phyloP scores from a whole-genome alignment of 2,888 invertebrate genomes.

The Archaeoteleia sp. region DNA sequence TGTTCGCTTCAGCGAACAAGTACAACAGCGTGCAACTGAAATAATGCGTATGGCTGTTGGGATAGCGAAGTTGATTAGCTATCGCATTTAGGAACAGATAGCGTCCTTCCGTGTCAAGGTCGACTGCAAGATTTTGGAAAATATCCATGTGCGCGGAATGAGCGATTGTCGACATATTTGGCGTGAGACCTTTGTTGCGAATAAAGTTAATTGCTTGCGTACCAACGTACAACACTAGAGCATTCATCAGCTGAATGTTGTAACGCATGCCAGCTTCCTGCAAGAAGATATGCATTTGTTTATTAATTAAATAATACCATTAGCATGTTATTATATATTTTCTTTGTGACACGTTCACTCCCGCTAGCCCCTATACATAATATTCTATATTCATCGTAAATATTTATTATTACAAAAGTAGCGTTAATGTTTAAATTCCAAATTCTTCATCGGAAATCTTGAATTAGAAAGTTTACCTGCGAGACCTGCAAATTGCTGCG shows the following conservation, averaged over 20 bases:
- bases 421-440: too few species aligned
- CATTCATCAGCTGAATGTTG: constrained; percentile 97
- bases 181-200: constrained; percentile 91
- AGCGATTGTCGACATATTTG: constrained; percentile 98
- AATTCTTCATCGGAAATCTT: too few species aligned
- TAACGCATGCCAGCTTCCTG: constrained; percentile 94
- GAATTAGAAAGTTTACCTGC: constrained; percentile 76
- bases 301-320: too few species aligned
- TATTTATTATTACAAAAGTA: constrained; percentile 4
- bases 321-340: too few species aligned
- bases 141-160: constrained; percentile 99
- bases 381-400: too few species aligned
- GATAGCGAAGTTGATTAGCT: constrained; percentile 98
- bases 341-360: too few species aligned
- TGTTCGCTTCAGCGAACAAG: constrained; percentile 97
- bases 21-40: constrained; percentile 98
- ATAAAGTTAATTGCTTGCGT: constrained; percentile 96
- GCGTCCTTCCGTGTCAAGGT: constrained; percentile 97
- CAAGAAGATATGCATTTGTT: too few species aligned
- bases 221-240: constrained; percentile 97
- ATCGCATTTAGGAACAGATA: constrained; percentile 99
- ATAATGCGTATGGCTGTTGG: constrained; percentile 99
- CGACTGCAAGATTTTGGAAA: constrained; percentile 98
- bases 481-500: constrained; percentile 91
- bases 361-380: too few species aligned